phyloP scores from a whole-genome alignment of 1,140 invertebrate species.

The Maniola jurtina region DNA sequence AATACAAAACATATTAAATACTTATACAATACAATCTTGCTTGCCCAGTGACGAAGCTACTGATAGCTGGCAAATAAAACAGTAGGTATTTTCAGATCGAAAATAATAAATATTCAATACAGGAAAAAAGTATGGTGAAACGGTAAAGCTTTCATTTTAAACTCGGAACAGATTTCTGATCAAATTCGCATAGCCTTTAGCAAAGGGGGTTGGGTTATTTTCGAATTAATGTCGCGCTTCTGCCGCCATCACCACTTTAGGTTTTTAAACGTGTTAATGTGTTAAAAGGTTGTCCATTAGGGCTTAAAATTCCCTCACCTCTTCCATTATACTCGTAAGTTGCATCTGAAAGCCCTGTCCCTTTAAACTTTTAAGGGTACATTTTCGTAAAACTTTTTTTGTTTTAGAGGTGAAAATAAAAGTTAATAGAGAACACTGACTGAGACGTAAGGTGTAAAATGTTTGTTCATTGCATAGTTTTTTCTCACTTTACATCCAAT shows the following conservation, averaged over 20 bases:
- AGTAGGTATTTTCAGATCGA: not conserved
- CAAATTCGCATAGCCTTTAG: slow-evolving; percentile 29
- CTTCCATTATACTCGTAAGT: slow-evolving; percentile 39
- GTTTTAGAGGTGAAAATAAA: not conserved
- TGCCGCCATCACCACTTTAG: slow-evolving; percentile 26
- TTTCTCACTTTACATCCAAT: too few species aligned
- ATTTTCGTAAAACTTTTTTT: slow-evolving; percentile 5
- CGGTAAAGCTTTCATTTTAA: slow-evolving; percentile 27
- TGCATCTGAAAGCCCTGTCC: slow-evolving; percentile 26
- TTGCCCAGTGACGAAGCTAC: not conserved
- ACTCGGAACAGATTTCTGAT: slow-evolving; percentile 26
- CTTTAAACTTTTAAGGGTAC: slow-evolving; percentile 13
- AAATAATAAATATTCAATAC: not conserved
- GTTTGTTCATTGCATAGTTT: too few species aligned
- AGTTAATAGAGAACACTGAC: too few species aligned
- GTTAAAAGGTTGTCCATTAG: slow-evolving; percentile 64
- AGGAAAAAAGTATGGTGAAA: slow-evolving; percentile 21
- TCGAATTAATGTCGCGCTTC: slow-evolving; percentile 12
- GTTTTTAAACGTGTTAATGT: slow-evolving; percentile 61
- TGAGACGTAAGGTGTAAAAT: too few species aligned
- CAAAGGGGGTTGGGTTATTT: slow-evolving; percentile 25
- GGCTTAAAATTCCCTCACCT: slow-evolving; percentile 48
- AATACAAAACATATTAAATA: not conserved
- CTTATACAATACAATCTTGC: not conserved
- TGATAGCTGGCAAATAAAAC: not conserved